Evolutionary conservation across 53 echinoderm and acorn worm species (phyloP), one percentile per base, ranked within the genome.

Genomic region (Stichopus horrens): DNA sequence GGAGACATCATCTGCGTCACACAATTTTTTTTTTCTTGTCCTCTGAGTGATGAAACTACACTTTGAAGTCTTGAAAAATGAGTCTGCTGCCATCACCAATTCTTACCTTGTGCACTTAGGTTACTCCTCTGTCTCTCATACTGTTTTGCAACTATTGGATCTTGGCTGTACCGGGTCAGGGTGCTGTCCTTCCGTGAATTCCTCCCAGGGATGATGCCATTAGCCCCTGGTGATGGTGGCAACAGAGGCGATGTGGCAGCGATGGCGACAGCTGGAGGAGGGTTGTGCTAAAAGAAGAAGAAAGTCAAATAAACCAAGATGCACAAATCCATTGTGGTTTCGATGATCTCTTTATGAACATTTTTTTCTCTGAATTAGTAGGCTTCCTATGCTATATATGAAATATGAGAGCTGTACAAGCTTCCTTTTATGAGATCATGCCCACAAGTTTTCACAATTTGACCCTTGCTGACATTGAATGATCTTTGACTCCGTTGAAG

Each of bases 71-170:
- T 37, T 37, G 37, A 37, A 37, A 37, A 37, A 37, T 37, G 37
- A 37, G 37, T 37, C 37, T 37, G 37, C 37, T 37, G 59, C 59
- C 11, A 59, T 59, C 59, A 59, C 11, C 59, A 11, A 59, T 59
- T 59, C 54, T 80, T 55, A 80, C 91, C 80, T 87, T 63, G 37
- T 7, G 54, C 55, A 73, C 93, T 91, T 8, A 55, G 77, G n/a
- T 91, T 88, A 68, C 93, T 95, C 20, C 73, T 79, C 66, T 97
- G 97, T 56, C 97, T 92, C 57, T 94, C 95, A 54, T 91, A 89
- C 54, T 95, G 81, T 21, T 51, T 89, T 20, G 89, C 80, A 13
- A 83, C 71, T 16, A 91, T 86, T 1, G 97, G 97, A 55, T 97
- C 97, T 20, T 92, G 95, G 58, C 94, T 92, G 73, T 97, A 97